These are phyloP conservation scores for Theonella swinhoei DNA, from an alignment of 37 sponge, comb jelly and placozoan genomes.

Conservation along the genomic window DNA sequence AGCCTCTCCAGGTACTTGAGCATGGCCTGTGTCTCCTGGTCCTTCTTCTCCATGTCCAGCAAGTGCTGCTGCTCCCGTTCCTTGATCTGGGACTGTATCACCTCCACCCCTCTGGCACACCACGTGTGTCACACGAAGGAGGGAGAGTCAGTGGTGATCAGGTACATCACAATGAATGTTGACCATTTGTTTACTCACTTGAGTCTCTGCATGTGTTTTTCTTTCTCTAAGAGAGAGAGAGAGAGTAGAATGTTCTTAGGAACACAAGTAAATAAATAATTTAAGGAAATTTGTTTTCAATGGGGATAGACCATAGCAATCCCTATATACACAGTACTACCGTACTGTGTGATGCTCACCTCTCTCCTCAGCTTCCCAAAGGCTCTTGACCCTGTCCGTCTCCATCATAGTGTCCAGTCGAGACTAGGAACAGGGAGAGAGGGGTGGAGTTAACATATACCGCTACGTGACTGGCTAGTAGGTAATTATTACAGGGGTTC, in stretches of 20 bases:
- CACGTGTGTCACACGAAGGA: neutral
- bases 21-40: constrained; percentile 97
- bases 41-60: constrained; percentile 89
- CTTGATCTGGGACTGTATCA: constrained; percentile 92
- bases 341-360: neutral
- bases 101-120: constrained; percentile 70
- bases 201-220: constrained; percentile 59
- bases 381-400: constrained; percentile 76
- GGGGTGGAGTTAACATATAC: neutral
- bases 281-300: too few relatives aligned
- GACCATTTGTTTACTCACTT: constrained; percentile 22
- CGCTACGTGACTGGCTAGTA: too few relatives aligned
- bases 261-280: too few relatives aligned
- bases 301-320: neutral
- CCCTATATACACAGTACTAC: neutral
- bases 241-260: neutral
- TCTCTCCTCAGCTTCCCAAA: constrained; percentile 83
- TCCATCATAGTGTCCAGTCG: constrained; percentile 98
- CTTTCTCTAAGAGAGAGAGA: constrained; percentile 2
- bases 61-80: constrained; percentile 86
- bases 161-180: neutral
- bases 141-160: neutral
- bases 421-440: constrained; percentile 5
- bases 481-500: neutral
- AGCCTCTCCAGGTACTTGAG: constrained; percentile 78